These are phyloP conservation scores for Styela clava DNA, from an alignment of 23 tunicate genomes.

Conservation along the genomic window DNA sequence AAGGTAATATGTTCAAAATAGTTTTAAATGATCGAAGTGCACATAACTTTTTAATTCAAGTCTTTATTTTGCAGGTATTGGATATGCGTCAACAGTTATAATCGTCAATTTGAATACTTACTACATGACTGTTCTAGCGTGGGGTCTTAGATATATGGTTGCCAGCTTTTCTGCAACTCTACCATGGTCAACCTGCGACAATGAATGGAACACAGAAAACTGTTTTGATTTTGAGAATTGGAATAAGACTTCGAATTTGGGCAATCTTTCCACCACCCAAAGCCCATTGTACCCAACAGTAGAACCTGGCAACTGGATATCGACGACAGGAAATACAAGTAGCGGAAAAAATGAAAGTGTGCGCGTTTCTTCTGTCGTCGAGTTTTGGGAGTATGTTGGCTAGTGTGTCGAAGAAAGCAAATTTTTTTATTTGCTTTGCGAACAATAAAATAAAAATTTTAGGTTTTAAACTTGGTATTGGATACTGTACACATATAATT, in stretches of 20 bases:
- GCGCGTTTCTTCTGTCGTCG: slow-evolving; percentile 45
- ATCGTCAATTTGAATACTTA: slow-evolving; percentile 49
- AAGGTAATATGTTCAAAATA: no score
- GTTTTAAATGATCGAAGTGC: background rate
- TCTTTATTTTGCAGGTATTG: slow-evolving; percentile 38
- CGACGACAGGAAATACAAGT: background rate
- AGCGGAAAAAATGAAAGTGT: background rate
- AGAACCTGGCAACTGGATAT: background rate
- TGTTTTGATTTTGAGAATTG: slow-evolving; percentile 23
- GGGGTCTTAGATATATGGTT: slow-evolving; percentile 37
- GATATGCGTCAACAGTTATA: slow-evolving; percentile 43
- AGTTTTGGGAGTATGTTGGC: slow-evolving; percentile 50
- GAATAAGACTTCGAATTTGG: background rate
- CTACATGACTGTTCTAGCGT: slow-evolving; percentile 53
- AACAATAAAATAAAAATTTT: no score
- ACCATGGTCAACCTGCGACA: slow-evolving; percentile 55
- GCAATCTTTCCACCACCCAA: background rate
- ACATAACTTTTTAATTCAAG: background rate
- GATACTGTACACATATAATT: no score
- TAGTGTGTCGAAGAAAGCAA: background rate
- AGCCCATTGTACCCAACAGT: background rate
- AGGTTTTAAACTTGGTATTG: no score
- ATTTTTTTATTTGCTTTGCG: no score
- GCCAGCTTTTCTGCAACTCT: slow-evolving; percentile 31
- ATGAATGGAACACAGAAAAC: slow-evolving; percentile 42